These are phyloP conservation scores for Apamea crenata DNA, from an alignment of 2,888 invertebrate species.

Conservation along the genomic window DNA sequence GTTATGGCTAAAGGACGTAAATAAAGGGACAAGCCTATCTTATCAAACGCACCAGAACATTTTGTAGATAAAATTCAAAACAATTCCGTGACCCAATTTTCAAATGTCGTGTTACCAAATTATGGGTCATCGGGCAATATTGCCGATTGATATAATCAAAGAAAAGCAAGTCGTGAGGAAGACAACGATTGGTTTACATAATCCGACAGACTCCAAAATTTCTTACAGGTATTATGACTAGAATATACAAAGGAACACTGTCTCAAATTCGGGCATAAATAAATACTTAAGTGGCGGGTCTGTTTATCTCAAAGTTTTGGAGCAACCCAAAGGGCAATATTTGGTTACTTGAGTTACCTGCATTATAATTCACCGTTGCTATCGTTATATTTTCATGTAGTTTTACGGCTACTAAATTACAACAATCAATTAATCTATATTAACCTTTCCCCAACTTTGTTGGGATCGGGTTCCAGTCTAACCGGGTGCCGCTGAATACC, in stretches of 20 bases:
- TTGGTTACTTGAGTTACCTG: neutral
- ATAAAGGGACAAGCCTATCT: neutral
- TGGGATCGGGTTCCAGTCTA: too few species aligned
- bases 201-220: constrained; percentile 4
- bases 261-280: constrained; percentile 9
- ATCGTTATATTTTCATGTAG: neutral
- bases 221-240: neutral
- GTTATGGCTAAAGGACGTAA: neutral
- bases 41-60: neutral
- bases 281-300: constrained; percentile 10
- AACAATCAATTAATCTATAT: neutral
- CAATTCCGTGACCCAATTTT: constrained; percentile 42
- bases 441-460: too few species aligned
- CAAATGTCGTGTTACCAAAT: constrained; percentile 18
- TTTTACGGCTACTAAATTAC: neutral
- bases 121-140: constrained; percentile 29
- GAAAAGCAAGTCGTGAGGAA: constrained; percentile 28
- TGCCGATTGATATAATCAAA: constrained; percentile 36
- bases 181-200: constrained; percentile 29
- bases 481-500: too few species aligned
- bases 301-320: constrained; percentile 19
- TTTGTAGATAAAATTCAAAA: neutral
- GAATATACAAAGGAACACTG: neutral
- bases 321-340: neutral
- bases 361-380: neutral